A percentile compares a stretch with the other conserved stretches of the same genome.
phyloP scores from a whole-genome alignment of 2,797 vertebrate genomes.

The Zenarchopterus dispar region DNA sequence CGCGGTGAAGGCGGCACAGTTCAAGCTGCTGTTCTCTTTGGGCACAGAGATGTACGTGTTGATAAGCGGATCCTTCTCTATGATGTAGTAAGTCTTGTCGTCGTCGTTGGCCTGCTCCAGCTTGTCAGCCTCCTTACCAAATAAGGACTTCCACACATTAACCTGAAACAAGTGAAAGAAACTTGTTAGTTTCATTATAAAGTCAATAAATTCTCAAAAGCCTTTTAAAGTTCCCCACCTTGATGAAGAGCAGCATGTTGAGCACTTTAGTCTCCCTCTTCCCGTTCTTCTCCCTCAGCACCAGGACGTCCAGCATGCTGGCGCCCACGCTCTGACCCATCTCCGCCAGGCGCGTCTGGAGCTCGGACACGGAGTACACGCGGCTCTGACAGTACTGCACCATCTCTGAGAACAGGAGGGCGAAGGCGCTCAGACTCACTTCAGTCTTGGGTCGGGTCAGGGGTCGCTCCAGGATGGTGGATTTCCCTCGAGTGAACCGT shows the following conservation, averaged over 20 bases:
- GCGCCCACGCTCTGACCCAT: conserved; percentile 92
- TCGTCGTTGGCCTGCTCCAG: conserved; percentile 97
- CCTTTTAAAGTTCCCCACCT: conserved; percentile 69
- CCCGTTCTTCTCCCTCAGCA: conserved; percentile 89
- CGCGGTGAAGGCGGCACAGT: conserved; percentile 94
- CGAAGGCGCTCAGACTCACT: conserved; percentile 90
- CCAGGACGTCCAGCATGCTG: conserved; percentile 89
- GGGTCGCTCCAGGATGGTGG: conserved; percentile 88
- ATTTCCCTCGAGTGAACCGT: conserved; percentile 93
- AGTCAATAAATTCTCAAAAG: background rate
- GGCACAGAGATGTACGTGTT: conserved; percentile 94
- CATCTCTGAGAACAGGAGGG: conserved; percentile 95
- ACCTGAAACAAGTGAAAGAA: conserved; percentile 43
- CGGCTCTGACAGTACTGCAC: conserved; percentile 97
- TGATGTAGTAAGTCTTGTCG: conserved; percentile 94
- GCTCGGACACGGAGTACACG: conserved; percentile 93
- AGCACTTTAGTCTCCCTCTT: conserved; percentile 93
- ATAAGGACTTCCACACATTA: conserved; percentile 90
- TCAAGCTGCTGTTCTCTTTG: conserved; percentile 94
- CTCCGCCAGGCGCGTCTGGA: conserved; percentile 89
- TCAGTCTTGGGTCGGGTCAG: conserved; percentile 89
- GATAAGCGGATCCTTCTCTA: conserved; percentile 93
- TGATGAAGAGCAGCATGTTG: conserved; percentile 92
- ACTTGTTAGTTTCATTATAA: too few relatives aligned
- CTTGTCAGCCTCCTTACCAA: conserved; percentile 94